Percentiles rank a stretch among this genome's conserved stretches.
Conservation (phyloP, 2,888 invertebrate genomes). For the Drosophila sordidula region DNA sequence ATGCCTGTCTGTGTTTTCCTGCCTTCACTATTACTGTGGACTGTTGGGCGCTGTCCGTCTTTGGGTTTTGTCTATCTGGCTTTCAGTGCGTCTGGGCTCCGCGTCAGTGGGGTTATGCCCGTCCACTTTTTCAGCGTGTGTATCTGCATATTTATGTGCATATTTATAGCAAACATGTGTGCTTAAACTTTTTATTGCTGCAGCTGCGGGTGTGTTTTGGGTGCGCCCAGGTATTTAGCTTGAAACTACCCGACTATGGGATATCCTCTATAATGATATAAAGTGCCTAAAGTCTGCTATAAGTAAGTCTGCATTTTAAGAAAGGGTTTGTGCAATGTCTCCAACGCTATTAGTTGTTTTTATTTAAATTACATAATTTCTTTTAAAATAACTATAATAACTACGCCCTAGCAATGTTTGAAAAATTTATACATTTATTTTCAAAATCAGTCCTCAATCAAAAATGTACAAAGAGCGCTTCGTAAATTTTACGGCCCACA, state of each 20-base stretch:
- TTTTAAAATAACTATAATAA: no score
- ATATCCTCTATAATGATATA: conserved; percentile 27
- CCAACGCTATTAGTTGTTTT: no score
- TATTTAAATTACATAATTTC: no score
- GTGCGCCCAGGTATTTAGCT: conserved; percentile 55
- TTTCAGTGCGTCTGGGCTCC: conserved; percentile 53
- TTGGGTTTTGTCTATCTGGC: conserved; percentile 49
- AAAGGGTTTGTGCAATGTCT: no score
- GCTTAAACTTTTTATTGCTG: conserved; percentile 60
- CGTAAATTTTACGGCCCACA: no score
- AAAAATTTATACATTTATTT: no score
- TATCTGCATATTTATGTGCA: conserved; percentile 50
- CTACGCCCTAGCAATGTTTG: no score
- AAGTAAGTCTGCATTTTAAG: no score
- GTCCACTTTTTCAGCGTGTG: conserved; percentile 30
- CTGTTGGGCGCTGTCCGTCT: conserved; percentile 57
- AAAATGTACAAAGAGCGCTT: no score
- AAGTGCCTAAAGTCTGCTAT: background rate
- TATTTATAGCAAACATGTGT: conserved; percentile 37
- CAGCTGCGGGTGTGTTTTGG: conserved; percentile 80
- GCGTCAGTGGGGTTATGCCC: conserved; percentile 32
- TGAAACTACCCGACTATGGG: conserved; percentile 10
- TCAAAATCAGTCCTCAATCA: no score
- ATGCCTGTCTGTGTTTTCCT: conserved; percentile 68
- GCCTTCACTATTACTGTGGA: conserved; percentile 55